phyloP scores from a whole-genome alignment of 2,113 vertebrate species.

The Aythya baeri region DNA sequence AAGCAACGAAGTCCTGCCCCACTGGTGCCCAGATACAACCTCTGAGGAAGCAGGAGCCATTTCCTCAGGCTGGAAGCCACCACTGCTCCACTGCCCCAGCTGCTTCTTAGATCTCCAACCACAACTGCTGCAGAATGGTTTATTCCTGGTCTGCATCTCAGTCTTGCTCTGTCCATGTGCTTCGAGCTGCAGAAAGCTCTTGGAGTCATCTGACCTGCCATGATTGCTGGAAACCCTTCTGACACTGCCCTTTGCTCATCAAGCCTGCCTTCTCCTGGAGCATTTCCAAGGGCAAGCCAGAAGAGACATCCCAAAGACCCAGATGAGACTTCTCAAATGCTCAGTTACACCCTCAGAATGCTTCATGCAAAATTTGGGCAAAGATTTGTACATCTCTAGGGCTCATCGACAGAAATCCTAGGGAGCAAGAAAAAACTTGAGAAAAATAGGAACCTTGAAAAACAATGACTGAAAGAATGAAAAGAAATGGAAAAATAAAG shows the following conservation, averaged over 20 bases:
- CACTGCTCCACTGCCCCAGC: too few species aligned
- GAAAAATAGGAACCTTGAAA: neutral
- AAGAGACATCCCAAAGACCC: neutral
- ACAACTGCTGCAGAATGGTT: neutral
- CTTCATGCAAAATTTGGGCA: neutral
- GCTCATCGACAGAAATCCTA: neutral
- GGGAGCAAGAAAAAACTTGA: neutral
- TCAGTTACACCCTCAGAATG: rapidly evolving
- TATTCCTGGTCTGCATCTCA: neutral
- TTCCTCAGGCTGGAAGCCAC: rapidly evolving
- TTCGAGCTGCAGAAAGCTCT: neutral
- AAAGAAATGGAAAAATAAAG: neutral
- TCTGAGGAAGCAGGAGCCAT: rapidly evolving
- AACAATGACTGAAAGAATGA: neutral
- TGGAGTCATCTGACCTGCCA: neutral
- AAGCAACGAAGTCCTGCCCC: neutral
- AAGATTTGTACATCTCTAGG: neutral
- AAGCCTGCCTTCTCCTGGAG: neutral
- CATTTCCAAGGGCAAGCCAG: neutral
- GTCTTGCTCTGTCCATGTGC: rapidly evolving
- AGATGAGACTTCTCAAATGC: rapidly evolving
- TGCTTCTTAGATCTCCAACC: neutral
- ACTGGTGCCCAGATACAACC: rapidly evolving
- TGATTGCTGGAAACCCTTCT: neutral
- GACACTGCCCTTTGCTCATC: too few species aligned